Conservation (phyloP, 2,797 vertebrate species). For the Rhinogobio ventralis region DNA sequence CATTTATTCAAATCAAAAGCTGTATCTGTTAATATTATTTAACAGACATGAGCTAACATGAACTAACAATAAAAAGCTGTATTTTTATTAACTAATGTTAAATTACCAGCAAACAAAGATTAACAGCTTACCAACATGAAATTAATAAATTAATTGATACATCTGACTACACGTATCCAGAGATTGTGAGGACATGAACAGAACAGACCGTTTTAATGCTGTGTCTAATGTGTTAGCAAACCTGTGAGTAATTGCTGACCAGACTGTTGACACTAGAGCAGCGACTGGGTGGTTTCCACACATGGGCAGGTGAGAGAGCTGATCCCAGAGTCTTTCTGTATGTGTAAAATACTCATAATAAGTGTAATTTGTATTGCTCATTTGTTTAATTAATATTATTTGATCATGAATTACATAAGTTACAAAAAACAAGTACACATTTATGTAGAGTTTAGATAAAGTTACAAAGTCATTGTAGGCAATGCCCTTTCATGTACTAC, state of each 20-base stretch:
- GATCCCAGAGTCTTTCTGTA: slow-evolving; percentile 85
- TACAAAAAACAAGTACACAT: not conserved
- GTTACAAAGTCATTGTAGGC: not conserved
- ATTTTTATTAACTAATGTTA: no score
- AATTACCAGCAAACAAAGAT: no score
- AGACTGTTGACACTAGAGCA: slow-evolving; percentile 96
- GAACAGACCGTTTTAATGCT: not conserved
- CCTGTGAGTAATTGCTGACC: slow-evolving; percentile 89
- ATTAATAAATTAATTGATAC: not conserved
- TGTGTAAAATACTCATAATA: slow-evolving; percentile 32
- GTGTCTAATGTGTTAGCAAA: slow-evolving; percentile 62
- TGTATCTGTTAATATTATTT: not conserved
- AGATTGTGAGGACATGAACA: not conserved
- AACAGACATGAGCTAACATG: not conserved
- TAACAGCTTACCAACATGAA: not conserved
- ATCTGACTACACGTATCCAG: not conserved
- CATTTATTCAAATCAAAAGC: not conserved
- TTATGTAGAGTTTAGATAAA: not conserved
- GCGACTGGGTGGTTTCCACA: slow-evolving; percentile 92
- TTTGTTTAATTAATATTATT: slow-evolving; percentile 8
- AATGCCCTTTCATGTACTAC: not conserved
- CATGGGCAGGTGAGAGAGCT: slow-evolving; percentile 75
- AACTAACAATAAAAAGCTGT: not conserved
- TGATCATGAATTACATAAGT: not conserved
- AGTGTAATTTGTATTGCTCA: not conserved